A percentile compares a stretch with the other conserved stretches of the same genome.
These are phyloP conservation scores for Manis crassicaudata DNA, from an alignment of 2,797 vertebrate species.

Conservation along the genomic window DNA sequence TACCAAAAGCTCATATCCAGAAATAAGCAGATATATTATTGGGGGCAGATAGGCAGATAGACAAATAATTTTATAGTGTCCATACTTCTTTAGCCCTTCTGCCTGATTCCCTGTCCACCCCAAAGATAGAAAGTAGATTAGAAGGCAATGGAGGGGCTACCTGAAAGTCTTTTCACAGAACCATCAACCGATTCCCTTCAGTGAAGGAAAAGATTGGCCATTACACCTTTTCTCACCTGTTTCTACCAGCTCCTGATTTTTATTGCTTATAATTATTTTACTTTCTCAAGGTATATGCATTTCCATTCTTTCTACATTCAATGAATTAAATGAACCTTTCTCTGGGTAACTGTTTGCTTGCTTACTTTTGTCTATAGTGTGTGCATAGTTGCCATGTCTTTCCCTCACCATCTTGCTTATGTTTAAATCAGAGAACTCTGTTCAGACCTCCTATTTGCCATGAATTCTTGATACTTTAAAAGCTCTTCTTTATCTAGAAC, in stretches of 20 bases:
- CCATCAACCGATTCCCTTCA: neutral
- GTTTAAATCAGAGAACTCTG: neutral
- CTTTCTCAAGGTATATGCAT: neutral
- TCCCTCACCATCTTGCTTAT: neutral
- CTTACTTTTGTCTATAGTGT: slow-evolving; percentile 16
- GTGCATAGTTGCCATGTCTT: neutral
- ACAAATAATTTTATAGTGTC: neutral
- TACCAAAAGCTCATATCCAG: slow-evolving; percentile 22
- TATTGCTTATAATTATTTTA: neutral
- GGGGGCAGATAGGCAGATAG: neutral
- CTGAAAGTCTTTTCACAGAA: neutral
- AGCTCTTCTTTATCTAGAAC: neutral
- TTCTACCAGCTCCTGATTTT: slow-evolving; percentile 22
- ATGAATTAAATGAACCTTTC: neutral
- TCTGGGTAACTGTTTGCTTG: neutral
- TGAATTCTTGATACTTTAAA: neutral
- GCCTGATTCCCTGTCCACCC: neutral
- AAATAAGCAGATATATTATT: slow-evolving; percentile 32
- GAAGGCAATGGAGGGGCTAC: slow-evolving; percentile 4
- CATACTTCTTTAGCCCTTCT: neutral
- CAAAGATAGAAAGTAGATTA: neutral
- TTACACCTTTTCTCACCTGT: neutral
- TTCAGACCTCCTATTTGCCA: neutral
- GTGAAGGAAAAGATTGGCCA: neutral
- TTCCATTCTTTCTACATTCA: slow-evolving; percentile 18